Base-by-base conservation (phyloP, 2,888 invertebrate species). In the Noctua fimbriata region DNA sequence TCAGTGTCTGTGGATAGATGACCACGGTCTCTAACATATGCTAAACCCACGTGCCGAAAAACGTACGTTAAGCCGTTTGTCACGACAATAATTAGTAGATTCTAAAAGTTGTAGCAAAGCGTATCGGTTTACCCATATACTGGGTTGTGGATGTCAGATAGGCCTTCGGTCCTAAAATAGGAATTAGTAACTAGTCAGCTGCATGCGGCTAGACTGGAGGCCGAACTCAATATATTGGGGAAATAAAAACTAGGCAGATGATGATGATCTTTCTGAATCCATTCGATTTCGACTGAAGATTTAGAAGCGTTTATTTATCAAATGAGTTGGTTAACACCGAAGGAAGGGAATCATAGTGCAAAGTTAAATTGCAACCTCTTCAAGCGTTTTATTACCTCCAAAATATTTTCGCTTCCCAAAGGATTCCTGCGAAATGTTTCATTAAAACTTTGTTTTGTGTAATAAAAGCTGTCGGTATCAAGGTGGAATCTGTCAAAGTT, bases 371-470 rank as follows among this genome's bases (percentile, higher is more conserved):
- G 79, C 75, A 69, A 84, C 44, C 87, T 79, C 60, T 84, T 84
- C 79, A 87, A 87, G 79, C 84, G 87, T 87, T 84, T 84, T 87
- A 84, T 87, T 84, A 81, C 76, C 58, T 67, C 32, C 65, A 69
- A 85, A 85, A 88, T 88, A 88, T 85, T 85, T 81, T 85, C 72
- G 28, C 75, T 73, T 78, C 88, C 86, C 85, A 77, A 82, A 85
- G 87, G 86, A 75, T 77, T 86, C 44, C 66, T 41, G 60, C 47
- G 58, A 82, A 88, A 85, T 88, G 85, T 89, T 88, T 85, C 89
- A 88, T 88, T 88, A 88, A 88, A 88, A 88, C 88, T 88, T 88
- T 81, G 88, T 79, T 87, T 88, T 60, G 74, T 69, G 74, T 87
- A 81, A 80, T 88, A 87, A 84, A 87, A 84, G 72, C 84, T 83